A percentile compares a stretch with the other conserved stretches of the same genome.
Conservation (phyloP, 2,797 vertebrate species). For the Acestrorhynchus altus region DNA sequence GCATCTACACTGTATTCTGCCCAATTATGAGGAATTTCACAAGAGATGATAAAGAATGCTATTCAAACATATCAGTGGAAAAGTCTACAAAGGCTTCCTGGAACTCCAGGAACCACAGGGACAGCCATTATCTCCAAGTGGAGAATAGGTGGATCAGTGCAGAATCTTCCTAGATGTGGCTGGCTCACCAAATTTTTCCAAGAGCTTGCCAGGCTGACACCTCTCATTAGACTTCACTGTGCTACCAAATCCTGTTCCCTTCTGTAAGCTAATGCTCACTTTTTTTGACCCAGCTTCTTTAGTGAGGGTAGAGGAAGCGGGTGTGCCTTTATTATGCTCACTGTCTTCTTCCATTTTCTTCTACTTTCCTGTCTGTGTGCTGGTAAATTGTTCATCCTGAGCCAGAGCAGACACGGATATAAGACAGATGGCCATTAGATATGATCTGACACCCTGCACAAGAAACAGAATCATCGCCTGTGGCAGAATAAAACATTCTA, state of each 20-base stretch:
- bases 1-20: too few species aligned
- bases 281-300: constrained; percentile 70
- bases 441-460: background rate
- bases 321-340: background rate
- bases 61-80: too few species aligned
- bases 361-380: background rate
- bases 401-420: background rate
- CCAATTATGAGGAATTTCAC: too few species aligned
- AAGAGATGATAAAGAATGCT: too few species aligned
- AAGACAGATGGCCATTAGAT: background rate
- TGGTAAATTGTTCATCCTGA: too few species aligned
- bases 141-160: too few species aligned
- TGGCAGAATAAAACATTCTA: background rate
- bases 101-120: too few species aligned
- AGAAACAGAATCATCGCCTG: background rate
- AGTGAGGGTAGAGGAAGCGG: background rate
- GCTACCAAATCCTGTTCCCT: background rate
- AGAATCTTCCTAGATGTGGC: background rate
- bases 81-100: too few species aligned
- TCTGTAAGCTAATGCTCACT: constrained; percentile 68
- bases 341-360: background rate
- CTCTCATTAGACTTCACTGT: constrained; percentile 8
- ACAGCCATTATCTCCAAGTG: too few species aligned
- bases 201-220: background rate
- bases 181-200: too few species aligned